These are phyloP conservation scores for Melospiza georgiana DNA, from an alignment of 2,113 vertebrate genomes.

Conservation along the genomic window DNA sequence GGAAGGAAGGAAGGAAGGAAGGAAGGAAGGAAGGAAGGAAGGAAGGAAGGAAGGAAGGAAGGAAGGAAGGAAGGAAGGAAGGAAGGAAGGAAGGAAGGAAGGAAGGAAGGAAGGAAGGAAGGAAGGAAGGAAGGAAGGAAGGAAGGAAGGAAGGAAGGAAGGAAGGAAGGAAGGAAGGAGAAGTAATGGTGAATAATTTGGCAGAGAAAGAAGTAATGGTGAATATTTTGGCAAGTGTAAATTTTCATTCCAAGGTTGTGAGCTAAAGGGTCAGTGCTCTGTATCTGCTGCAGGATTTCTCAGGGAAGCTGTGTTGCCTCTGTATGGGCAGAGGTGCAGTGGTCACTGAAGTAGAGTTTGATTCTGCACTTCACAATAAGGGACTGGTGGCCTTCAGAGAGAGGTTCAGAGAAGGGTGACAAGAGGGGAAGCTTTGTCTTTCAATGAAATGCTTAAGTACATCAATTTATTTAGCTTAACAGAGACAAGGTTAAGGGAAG, in stretches of 20 bases:
- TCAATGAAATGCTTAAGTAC: background rate
- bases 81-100: too few species aligned
- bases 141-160: too few species aligned
- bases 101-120: too few species aligned
- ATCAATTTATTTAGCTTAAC: slow-evolving; percentile 8
- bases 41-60: too few species aligned
- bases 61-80: too few species aligned
- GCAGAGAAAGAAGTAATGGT: background rate
- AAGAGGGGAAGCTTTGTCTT: background rate
- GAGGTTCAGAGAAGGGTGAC: background rate
- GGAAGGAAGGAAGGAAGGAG: too few species aligned
- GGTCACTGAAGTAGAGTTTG: fast-evolving
- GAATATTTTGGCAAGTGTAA: background rate
- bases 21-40: too few species aligned
- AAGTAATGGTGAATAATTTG: background rate
- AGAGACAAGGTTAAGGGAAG: slow-evolving; percentile 4
- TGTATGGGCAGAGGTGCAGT: background rate
- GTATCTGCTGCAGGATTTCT: background rate
- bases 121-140: too few species aligned
- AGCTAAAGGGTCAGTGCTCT: background rate
- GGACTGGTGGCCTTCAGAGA: background rate
- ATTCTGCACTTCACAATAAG: background rate
- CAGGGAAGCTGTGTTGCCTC: background rate
- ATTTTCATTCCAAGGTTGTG: background rate
- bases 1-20: too few species aligned